Evolutionary conservation across 1,140 invertebrate genomes (phyloP).

Genomic region (Neodiprion fabricii): DNA sequence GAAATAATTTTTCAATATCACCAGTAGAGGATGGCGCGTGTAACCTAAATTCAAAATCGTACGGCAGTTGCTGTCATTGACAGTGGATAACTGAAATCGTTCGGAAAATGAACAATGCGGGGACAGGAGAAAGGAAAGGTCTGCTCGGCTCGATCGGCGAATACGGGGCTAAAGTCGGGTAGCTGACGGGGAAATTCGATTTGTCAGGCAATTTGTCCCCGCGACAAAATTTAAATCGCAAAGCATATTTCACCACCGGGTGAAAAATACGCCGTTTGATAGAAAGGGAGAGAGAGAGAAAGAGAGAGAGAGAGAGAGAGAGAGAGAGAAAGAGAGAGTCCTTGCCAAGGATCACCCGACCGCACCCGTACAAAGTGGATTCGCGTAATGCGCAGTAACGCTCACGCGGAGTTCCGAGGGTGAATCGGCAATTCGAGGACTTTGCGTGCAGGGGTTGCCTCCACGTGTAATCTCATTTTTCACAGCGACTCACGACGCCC

Average conservation of each 20-base stretch:
- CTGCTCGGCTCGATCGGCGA: conserved; percentile 1
- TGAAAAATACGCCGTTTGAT: conserved; percentile 9
- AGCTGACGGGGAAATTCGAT: conserved; percentile 48
- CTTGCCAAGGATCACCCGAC: conserved; percentile 35
- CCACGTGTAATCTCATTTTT: conserved; percentile 53
- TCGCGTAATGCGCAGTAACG: conserved; percentile 54
- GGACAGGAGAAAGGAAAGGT: neutral
- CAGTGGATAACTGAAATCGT: conserved; percentile 7
- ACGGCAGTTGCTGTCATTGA: neutral
- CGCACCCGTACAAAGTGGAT: conserved; percentile 51
- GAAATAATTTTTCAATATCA: too few species aligned
- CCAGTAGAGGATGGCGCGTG: neutral
- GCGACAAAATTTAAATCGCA: conserved; percentile 62
- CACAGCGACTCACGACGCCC: conserved; percentile 9
- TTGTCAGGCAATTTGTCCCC: conserved; percentile 56
- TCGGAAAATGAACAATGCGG: conserved; percentile 21
- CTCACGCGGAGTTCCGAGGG: conserved; percentile 43
- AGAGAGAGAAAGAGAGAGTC: conserved; percentile 40
- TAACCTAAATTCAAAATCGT: neutral
- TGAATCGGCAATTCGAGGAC: conserved; percentile 53
- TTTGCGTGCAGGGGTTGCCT: conserved; percentile 17
- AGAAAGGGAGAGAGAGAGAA: conserved; percentile 13
- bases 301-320: too few species aligned
- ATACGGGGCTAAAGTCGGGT: conserved; percentile 17
- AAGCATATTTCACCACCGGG: conserved; percentile 43